Base-by-base conservation (phyloP, 2,113 vertebrate species). In the Hypocryptadius cinnamomeus region DNA sequence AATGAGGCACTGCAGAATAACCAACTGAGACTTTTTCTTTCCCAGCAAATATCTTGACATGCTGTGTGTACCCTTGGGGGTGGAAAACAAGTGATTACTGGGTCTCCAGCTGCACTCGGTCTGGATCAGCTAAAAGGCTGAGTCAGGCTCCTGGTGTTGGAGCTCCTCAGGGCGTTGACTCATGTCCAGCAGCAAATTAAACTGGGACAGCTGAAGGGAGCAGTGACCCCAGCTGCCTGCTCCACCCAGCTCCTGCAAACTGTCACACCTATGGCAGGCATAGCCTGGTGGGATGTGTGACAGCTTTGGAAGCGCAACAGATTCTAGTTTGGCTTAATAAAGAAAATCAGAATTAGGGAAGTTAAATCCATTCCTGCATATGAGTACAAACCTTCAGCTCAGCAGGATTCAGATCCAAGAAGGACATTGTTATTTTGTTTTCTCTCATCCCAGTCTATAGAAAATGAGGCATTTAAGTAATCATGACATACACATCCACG, bases 31-130 rank as follows among this genome's bases (percentile, higher is more conserved):
- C 69, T 80, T 85, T 9, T 53, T 83, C 33, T 84, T 70, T 80
- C 72, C 85, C 57, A 83, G 82, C 56, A 80, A 94, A 87, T 56
- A 93, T 91, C 82, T 79, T 79, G 45, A 91, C 44, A 28, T 16
- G 56, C 37, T 68, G 17, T 66, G 45, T 73, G n/a, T 68, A 68
- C 53, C 51, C 93, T 33, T 64, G 3, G 0, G 15, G 5, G 15
- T 11, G 13, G 4, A 4, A 5, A 20, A 60, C 48, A 59, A 39
- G 37, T 81, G 76, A 96, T 96, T 91, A 66, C 60, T 74, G 63
- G 90, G 74, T 94, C 64, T 91, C 85, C 94, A 95, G 93, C 85
- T 95, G 94, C 81, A 95, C 53, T 94, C 79, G 61, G 94, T 83
- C 81, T 87, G 87, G 70, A 94, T 91, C 84, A 78, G 61, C 87